Base-by-base conservation (phyloP, 2,113 vertebrate genomes). In the Brachypteracias leptosomus region DNA sequence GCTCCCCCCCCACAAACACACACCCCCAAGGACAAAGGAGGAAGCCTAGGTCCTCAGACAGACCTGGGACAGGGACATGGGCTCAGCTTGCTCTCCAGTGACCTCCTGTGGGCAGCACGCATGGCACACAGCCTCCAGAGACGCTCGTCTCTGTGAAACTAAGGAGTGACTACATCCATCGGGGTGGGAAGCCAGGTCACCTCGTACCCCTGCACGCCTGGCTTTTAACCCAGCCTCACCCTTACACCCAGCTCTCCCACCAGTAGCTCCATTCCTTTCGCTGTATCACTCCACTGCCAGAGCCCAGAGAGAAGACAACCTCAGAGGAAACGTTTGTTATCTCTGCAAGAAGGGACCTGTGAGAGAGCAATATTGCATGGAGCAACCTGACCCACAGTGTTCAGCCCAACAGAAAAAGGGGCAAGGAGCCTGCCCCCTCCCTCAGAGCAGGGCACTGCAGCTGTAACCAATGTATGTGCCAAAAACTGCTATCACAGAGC, bases 41-140 rank as follows among this genome's bases (percentile, higher is more conserved):
- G 42, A 93, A 87, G 76, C 11, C 57, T 38, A 10, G 2, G 57
- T 86, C 42, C 21, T 22, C 57, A 51, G 26, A 49, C 73, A 79
- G 46, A 61, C 52, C 35, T 26, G 21, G 71, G 35, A 92, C 47
- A 9, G 7, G 54, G 66, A 73, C 42, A 29, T 1, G 9, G 49
- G 40, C 29, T 91, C 78, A 28, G 29, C 36, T 82, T 66, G 81
- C 83, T 92, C 94, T 93, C 74, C 83, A 90, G 90, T 91, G 95
- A 97, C 93, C 81, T 97, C 96, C 95, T 89, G 87, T 81, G 93
- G 93, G 68, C 85, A 86, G 21, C 46, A 46, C 19, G 22, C 21
- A 68, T 1, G 51, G 63, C 74, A 72, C 38, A 42, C 29, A 38
- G 49, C 17, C 46, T 93, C 67, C 16, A 47, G 54, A n/a, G 9